phyloP scores from a whole-genome alignment of 2,797 vertebrate genomes.

The Notamacropus eugenii region DNA sequence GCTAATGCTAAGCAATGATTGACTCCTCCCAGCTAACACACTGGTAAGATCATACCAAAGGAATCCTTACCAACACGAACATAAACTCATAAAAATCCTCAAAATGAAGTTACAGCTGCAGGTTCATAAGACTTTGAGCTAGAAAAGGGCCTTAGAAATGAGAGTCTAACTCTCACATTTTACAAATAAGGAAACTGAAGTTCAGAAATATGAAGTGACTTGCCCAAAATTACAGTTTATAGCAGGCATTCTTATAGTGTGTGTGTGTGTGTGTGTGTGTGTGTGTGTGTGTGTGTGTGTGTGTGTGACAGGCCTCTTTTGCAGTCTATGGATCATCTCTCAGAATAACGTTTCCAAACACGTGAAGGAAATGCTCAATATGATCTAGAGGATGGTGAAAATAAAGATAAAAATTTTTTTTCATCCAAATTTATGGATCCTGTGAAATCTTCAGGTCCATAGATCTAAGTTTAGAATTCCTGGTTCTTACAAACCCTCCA shows the following conservation, averaged over 20 bases:
- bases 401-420: background rate
- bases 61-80: background rate
- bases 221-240: background rate
- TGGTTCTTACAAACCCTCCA: background rate
- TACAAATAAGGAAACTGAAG: background rate
- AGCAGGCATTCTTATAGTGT: background rate
- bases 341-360: background rate
- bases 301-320: background rate
- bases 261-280: background rate
- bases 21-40: background rate
- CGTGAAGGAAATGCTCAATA: background rate
- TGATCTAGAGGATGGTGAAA: background rate
- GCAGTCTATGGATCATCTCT: background rate
- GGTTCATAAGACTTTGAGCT: background rate
- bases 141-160: background rate
- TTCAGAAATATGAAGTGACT: background rate
- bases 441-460: background rate
- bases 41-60: background rate
- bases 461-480: background rate
- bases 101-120: background rate
- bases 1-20: background rate
- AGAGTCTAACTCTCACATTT: background rate
- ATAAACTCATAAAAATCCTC: background rate
- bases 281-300: background rate
- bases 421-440: background rate